Conservation (phyloP, 2,113 vertebrate genomes). For the Sylvilagus bachmani region DNA sequence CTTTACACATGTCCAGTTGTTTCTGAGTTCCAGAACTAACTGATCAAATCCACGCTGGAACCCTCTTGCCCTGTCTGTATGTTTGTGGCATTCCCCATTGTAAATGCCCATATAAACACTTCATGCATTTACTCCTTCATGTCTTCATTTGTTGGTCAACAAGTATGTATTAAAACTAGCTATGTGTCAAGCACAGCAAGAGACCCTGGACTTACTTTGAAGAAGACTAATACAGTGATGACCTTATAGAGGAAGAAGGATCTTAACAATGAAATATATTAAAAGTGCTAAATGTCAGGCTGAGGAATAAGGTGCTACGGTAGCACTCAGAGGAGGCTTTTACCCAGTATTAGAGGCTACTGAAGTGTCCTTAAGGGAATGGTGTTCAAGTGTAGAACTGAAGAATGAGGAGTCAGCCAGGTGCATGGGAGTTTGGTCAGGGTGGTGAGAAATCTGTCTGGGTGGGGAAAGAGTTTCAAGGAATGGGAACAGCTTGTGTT, state of each 20-base stretch:
- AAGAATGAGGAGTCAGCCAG: not conserved
- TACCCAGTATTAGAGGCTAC: not conserved
- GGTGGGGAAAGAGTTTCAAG: not conserved
- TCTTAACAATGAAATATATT: not conserved
- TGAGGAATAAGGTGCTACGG: not conserved
- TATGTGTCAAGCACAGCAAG: too few relatives aligned
- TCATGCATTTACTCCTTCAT: not conserved
- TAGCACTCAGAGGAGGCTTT: not conserved
- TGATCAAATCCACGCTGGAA: not conserved
- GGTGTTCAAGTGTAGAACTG: not conserved
- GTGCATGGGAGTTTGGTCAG: not conserved
- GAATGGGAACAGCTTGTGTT: not conserved
- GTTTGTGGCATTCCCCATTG: not conserved
- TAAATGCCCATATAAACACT: not conserved
- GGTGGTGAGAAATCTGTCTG: not conserved
- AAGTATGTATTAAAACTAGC: not conserved
- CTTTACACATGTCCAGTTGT: not conserved
- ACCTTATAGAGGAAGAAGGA: not conserved
- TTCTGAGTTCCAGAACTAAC: conserved; percentile 24
- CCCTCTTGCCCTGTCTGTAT: not conserved
- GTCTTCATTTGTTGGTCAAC: not conserved
- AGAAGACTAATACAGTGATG: not conserved
- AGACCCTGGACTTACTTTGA: not conserved
- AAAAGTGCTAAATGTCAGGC: not conserved
- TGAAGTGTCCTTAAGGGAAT: not conserved